Evolutionary conservation across 2,888 invertebrate species (phyloP).

Genomic region (Rhamphomyia laevipes): DNA sequence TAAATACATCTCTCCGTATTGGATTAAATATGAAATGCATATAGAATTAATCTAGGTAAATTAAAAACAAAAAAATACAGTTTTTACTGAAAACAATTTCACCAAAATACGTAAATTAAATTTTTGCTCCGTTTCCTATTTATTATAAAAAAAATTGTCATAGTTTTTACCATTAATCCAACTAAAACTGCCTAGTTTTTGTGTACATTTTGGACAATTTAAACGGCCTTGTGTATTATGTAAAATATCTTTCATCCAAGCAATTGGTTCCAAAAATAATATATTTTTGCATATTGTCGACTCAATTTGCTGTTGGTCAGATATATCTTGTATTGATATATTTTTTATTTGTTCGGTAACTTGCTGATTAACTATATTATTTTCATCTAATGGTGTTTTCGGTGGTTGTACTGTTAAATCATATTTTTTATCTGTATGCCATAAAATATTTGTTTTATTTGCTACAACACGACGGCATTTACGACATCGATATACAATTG

Average conservation of each 20-base stretch:
- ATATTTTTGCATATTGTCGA: slow-evolving; percentile 52
- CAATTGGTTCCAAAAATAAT: slow-evolving; percentile 78
- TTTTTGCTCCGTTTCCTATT: too few species aligned
- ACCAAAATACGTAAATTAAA: too few species aligned
- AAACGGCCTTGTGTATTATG: slow-evolving; percentile 68
- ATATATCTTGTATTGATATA: neutral
- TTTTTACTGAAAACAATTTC: too few species aligned
- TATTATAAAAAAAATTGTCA: neutral
- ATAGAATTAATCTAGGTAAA: too few species aligned
- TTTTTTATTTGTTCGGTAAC: slow-evolving; percentile 6
- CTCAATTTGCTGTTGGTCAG: slow-evolving; percentile 7
- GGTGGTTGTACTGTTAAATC: neutral
- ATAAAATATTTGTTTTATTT: slow-evolving; percentile 63
- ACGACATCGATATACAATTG: slow-evolving; percentile 71
- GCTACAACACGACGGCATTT: slow-evolving; percentile 76
- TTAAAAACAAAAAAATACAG: too few species aligned
- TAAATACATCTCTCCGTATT: too few species aligned
- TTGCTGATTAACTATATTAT: slow-evolving; percentile 13
- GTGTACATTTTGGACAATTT: slow-evolving; percentile 71
- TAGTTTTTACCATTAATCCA: slow-evolving; percentile 66
- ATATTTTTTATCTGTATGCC: slow-evolving; percentile 42
- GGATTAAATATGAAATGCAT: too few species aligned
- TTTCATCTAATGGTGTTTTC: neutral
- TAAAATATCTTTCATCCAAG: slow-evolving; percentile 72
- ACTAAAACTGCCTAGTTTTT: slow-evolving; percentile 80